Evolutionary conservation across 2,797 vertebrate genomes (phyloP).

Genomic region (Stomatorhinus walkeri): DNA sequence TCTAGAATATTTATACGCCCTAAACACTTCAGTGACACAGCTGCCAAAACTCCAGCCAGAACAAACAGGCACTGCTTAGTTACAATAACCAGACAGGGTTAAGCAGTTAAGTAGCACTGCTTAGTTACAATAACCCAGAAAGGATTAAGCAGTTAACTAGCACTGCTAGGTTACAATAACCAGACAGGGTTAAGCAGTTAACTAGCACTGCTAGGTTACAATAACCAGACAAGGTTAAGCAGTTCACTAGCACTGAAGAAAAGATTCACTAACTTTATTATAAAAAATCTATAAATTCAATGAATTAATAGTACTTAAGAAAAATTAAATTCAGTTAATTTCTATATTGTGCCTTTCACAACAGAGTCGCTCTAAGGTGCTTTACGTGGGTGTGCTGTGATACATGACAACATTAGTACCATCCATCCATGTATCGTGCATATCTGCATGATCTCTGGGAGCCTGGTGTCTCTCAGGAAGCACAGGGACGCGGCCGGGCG

Average conservation of each 20-base stretch:
- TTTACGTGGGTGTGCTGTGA: neutral
- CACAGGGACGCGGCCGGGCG: neutral
- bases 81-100: neutral
- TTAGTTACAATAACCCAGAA: neutral
- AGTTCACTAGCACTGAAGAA: neutral
- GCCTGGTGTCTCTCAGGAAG: neutral
- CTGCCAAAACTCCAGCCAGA: neutral
- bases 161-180: neutral
- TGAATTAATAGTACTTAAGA: neutral
- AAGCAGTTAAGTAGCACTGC: neutral
- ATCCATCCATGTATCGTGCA: neutral
- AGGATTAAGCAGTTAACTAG: neutral
- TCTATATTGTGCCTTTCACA: neutral
- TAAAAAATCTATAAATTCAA: neutral
- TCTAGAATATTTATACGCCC: neutral
- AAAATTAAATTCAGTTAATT: neutral
- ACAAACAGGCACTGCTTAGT: neutral
- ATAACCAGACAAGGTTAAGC: neutral
- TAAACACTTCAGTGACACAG: neutral
- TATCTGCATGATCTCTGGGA: neutral
- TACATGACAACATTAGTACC: neutral
- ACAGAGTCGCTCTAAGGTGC: neutral
- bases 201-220: neutral
- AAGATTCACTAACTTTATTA: neutral
- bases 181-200: neutral